These are phyloP conservation scores for Theonella swinhoei DNA, from an alignment of 37 sponge, comb jelly and placozoan genomes.

Conservation along the genomic window DNA sequence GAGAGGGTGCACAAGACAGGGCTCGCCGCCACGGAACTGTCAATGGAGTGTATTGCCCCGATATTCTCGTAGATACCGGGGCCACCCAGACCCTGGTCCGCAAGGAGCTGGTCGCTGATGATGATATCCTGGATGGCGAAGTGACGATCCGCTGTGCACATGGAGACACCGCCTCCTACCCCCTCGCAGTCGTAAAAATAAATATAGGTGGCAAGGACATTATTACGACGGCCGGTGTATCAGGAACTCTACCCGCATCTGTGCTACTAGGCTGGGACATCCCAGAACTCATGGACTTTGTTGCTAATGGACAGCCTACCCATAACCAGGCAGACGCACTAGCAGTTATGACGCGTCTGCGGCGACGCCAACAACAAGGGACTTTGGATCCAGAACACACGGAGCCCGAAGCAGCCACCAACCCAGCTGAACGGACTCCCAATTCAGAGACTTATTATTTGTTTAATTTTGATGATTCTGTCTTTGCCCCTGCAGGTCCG, in stretches of 20 bases:
- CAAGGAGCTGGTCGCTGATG: conserved; percentile 28
- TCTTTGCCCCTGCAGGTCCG: not conserved
- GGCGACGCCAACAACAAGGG: conserved; percentile 15
- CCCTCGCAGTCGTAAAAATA: conserved; percentile 27
- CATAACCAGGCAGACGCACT: not conserved
- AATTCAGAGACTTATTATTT: no score
- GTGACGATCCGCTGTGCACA: conserved; percentile 41
- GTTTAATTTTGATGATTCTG: not conserved
- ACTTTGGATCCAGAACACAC: not conserved
- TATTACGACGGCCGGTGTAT: conserved; percentile 17
- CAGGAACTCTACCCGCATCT: conserved; percentile 25
- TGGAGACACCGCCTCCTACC: conserved; percentile 35
- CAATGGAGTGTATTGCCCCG: conserved; percentile 2
- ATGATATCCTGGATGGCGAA: not conserved
- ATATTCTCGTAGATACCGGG: conserved; percentile 48
- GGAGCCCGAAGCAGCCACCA: no score
- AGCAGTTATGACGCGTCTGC: conserved; percentile 19
- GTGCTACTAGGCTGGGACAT: conserved; percentile 43
- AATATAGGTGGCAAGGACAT: not conserved
- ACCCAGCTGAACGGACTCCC: no score
- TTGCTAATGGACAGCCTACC: not conserved
- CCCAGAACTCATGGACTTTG: conserved; percentile 14
- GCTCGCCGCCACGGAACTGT: conserved; percentile 23
- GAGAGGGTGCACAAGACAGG: not conserved
- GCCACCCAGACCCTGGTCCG: conserved; percentile 34